phyloP scores from a whole-genome alignment of 2,888 invertebrate genomes.

The Agrotis ipsilon region DNA sequence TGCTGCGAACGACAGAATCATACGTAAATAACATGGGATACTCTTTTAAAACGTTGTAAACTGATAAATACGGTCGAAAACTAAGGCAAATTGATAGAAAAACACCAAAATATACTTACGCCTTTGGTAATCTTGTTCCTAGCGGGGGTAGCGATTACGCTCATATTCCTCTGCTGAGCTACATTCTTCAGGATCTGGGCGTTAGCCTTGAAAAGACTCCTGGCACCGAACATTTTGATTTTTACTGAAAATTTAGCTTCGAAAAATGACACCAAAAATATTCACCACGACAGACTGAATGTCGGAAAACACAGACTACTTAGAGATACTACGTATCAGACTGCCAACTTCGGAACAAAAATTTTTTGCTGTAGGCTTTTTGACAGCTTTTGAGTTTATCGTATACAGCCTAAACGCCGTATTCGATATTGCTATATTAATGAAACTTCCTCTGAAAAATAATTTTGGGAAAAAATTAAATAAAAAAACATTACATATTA shows the following conservation, averaged over 20 bases:
- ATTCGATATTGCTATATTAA: too few relatives aligned
- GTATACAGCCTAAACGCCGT: too few relatives aligned
- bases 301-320: too few relatives aligned
- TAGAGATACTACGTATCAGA: too few relatives aligned
- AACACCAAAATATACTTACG: slow-evolving; percentile 72
- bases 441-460: too few relatives aligned
- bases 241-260: slow-evolving; percentile 46
- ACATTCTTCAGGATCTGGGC: slow-evolving; percentile 80
- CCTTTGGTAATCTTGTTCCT: slow-evolving; percentile 79
- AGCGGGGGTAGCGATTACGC: slow-evolving; percentile 77
- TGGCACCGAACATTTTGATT: slow-evolving; percentile 81
- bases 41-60: background rate
- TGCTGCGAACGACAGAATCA: background rate
- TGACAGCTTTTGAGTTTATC: too few relatives aligned
- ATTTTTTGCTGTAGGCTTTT: too few relatives aligned
- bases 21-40: background rate
- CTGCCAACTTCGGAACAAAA: too few relatives aligned
- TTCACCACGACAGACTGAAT: slow-evolving; percentile 27
- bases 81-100: background rate
- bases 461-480: too few relatives aligned
- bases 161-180: slow-evolving; percentile 83
- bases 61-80: background rate
- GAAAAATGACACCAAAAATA: slow-evolving; percentile 53
- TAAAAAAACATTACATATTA: too few relatives aligned
- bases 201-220: slow-evolving; percentile 79